A percentile compares a stretch with the other conserved stretches of the same genome.
phyloP scores from a whole-genome alignment of 1,140 invertebrate genomes.

The Papilio dardanus region DNA sequence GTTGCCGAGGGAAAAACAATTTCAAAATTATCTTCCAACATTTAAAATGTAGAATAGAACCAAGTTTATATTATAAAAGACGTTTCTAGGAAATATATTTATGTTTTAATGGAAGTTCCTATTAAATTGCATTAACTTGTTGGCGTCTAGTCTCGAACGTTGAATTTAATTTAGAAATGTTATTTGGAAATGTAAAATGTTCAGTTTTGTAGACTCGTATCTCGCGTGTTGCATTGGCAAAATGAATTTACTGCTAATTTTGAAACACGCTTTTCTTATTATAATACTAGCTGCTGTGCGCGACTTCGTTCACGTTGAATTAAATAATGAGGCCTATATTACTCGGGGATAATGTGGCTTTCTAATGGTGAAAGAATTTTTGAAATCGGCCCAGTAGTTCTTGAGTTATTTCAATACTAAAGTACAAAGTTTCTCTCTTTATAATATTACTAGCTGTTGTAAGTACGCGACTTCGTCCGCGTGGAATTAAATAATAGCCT shows the following conservation, averaged over 20 bases:
- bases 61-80: background rate
- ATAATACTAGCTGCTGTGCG: no score
- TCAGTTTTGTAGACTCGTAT: background rate
- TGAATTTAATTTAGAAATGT: conserved; percentile 11
- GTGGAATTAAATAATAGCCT: no score
- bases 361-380: no score
- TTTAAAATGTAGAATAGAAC: background rate
- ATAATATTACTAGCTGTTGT: no score
- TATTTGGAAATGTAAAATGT: conserved; percentile 3
- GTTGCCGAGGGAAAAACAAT: background rate
- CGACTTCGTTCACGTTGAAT: no score
- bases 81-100: background rate
- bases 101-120: background rate
- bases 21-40: background rate
- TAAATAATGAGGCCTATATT: no score
- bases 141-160: background rate
- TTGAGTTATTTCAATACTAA: no score
- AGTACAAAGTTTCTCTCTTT: no score
- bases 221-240: background rate
- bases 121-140: conserved; percentile 22
- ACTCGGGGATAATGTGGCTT: no score
- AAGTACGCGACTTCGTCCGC: no score
- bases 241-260: background rate
- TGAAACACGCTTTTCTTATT: background rate
- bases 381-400: no score